These are phyloP conservation scores for Ormyrus pomaceus DNA, from an alignment of 2,888 invertebrate genomes.

Conservation along the genomic window DNA sequence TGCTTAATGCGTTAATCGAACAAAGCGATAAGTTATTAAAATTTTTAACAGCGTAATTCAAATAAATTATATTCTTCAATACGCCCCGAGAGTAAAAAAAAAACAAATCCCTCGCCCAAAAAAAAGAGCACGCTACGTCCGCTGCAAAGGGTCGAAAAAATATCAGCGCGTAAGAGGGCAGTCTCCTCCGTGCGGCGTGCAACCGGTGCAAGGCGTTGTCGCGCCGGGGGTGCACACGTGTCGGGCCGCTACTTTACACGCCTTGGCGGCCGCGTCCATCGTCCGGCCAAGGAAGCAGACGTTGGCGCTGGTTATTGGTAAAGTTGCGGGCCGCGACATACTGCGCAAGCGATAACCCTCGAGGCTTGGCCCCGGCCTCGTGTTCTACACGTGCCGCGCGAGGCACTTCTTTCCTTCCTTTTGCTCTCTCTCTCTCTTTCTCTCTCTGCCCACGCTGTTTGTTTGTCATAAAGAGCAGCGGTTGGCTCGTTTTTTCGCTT, in stretches of 20 bases:
- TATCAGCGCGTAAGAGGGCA: neutral
- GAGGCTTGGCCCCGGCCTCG: too few species aligned
- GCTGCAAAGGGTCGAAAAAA: neutral
- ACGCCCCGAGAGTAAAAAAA: too few species aligned
- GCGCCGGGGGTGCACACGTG: neutral
- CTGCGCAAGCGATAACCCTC: neutral
- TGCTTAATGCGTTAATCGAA: too few species aligned
- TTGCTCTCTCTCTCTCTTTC: too few species aligned
- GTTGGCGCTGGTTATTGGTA: constrained; percentile 25
- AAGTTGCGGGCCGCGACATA: constrained; percentile 33
- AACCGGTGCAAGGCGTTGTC: too few species aligned
- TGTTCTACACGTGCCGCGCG: neutral
- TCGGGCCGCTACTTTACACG: neutral
- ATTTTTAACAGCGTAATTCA: too few species aligned
- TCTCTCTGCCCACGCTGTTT: too few species aligned
- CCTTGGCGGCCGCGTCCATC: neutral
- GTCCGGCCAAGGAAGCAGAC: neutral
- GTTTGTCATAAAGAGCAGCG: too few species aligned
- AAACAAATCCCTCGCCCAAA: neutral
- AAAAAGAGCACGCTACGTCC: neutral
- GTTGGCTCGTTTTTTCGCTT: too few species aligned
- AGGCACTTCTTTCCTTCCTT: neutral
- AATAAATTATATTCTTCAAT: too few species aligned
- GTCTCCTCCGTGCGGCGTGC: neutral
- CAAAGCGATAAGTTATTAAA: too few species aligned